Evolutionary conservation across 2,113 vertebrate genomes (phyloP), one percentile per base, ranked within the genome.

Genomic region (Nothoprocta perdicaria): DNA sequence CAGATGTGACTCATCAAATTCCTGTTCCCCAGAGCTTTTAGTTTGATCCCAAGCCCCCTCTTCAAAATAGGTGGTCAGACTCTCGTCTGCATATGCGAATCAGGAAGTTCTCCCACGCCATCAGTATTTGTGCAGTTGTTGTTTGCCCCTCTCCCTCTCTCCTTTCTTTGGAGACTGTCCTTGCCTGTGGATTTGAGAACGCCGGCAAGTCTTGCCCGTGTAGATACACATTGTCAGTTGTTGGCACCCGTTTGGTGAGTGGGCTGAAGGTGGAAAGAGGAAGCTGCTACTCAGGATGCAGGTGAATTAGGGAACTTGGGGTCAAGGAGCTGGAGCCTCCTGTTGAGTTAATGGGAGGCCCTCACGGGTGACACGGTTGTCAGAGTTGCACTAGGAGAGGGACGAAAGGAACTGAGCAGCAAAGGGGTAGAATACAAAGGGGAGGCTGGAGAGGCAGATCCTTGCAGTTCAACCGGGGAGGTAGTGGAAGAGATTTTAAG

Each of bases 81-180:
- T 96, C 40, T 92, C 74, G 84, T 58, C 95, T 95, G 93, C 78
- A 83, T 89, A 92, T 93, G 71, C 91, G 87, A 90, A 94, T 92
- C 82, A 58, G 80, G 76, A 93, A 61, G 10, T 75, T 57, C 58
- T 76, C 22, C 72, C 83, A 55, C 41, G 35, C 77, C 38, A 27
- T 73, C 48, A 65, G 79, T 85, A 80, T 69, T 93, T 82, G 43
- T 71, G 53, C 38, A 13, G 31, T 78, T 88, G 41, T 86, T 86
- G 65, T 38, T 84, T 66, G 58, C 41, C 61, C 76, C 35, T 19
- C 26, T 38, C 6, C 50, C 63, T 40, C 24, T 63, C 26, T 4
- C 31, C 4, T 86, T 92, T 93, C 50, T 86, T 79, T 60, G 76
- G 73, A 92, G 72, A 61, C 61, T 83, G 71, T 72, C 89, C 61